phyloP scores from a whole-genome alignment of 2,797 vertebrate genomes.

The Sylvilagus floridanus region DNA sequence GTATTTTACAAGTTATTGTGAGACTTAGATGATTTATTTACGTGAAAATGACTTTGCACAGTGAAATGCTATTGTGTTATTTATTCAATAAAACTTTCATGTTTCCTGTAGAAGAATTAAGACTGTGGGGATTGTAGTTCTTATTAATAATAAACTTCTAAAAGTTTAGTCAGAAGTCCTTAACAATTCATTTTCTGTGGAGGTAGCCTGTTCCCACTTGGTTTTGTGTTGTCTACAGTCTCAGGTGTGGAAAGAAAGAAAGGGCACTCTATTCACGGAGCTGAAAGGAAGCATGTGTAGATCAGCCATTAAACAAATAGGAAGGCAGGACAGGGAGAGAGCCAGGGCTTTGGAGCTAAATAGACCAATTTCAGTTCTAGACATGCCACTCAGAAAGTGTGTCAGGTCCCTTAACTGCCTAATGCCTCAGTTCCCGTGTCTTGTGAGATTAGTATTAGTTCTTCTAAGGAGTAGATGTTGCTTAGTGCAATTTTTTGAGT shows the following conservation, averaged over 20 bases:
- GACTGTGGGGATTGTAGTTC: not conserved
- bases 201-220: not conserved
- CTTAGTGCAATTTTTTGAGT: not conserved
- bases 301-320: not conserved
- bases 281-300: not conserved
- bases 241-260: not conserved
- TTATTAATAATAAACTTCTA: conserved; percentile 33
- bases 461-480: not conserved
- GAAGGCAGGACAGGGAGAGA: not conserved
- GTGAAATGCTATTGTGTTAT: not conserved
- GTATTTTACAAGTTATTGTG: no score
- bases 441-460: conserved; percentile 24
- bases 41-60: not conserved
- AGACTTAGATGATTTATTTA: not conserved
- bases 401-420: not conserved
- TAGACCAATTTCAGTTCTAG: not conserved
- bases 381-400: not conserved
- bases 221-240: not conserved
- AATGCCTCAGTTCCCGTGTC: not conserved
- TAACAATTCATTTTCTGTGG: not conserved
- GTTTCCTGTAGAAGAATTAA: not conserved
- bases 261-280: not conserved
- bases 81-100: not conserved
- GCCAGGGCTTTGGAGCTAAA: not conserved
- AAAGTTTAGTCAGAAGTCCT: not conserved